phyloP scores from a whole-genome alignment of 2,888 invertebrate species.

The Hirudinaria manillensis region DNA sequence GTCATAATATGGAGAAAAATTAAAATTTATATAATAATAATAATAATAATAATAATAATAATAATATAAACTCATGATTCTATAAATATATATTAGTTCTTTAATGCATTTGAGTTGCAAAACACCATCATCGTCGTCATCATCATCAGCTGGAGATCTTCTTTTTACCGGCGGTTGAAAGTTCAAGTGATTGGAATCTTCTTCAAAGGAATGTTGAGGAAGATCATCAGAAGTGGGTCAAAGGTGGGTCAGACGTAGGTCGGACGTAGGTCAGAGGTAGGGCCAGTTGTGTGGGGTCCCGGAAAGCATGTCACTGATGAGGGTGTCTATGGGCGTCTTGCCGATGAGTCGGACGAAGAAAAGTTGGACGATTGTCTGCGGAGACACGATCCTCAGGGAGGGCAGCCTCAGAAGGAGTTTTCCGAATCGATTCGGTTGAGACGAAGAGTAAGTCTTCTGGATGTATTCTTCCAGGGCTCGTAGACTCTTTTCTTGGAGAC shows the following conservation, averaged over 20 bases:
- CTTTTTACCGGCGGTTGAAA: too few species aligned
- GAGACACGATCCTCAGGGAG: slow-evolving; percentile 23
- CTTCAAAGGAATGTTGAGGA: too few species aligned
- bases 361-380: slow-evolving; percentile 25
- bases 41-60: slow-evolving; percentile 7
- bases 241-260: too few species aligned
- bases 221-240: too few species aligned
- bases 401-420: slow-evolving; percentile 27
- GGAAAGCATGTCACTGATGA: slow-evolving; percentile 29
- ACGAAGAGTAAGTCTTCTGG: background rate
- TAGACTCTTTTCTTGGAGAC: slow-evolving; percentile 25
- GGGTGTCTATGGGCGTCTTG: slow-evolving; percentile 28
- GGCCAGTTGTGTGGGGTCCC: slow-evolving; percentile 26
- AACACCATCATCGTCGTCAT: too few species aligned
- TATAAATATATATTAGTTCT: too few species aligned
- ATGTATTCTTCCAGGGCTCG: slow-evolving; percentile 25
- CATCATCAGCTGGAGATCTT: too few species aligned
- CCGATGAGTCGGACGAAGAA: slow-evolving; percentile 28
- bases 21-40: background rate
- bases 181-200: too few species aligned
- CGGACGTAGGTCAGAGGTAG: background rate
- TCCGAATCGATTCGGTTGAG: slow-evolving; percentile 19
- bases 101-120: background rate
- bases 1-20: background rate
- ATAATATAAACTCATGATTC: too few species aligned